Conservation (phyloP, 2,113 vertebrate genomes). For the Myanophis thanlyinensis region DNA sequence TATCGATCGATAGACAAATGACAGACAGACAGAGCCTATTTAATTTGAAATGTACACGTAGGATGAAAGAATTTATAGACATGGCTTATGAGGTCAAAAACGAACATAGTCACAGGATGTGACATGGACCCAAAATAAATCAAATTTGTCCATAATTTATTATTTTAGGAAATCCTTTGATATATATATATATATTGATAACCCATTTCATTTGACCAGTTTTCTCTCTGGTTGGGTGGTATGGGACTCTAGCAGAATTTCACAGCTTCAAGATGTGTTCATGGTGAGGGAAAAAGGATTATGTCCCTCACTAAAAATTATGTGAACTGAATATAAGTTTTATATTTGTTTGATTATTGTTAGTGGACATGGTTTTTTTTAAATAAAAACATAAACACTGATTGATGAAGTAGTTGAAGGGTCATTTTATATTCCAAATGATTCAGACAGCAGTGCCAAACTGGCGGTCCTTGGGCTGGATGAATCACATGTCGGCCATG, state of each 20-base stretch:
- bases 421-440: constrained; percentile 40
- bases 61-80: background rate
- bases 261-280: background rate
- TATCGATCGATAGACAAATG: too few relatives aligned
- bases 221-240: background rate
- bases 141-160: background rate
- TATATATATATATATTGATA: background rate
- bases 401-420: constrained; percentile 22
- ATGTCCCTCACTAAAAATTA: constrained; percentile 34
- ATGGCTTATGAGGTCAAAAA: background rate
- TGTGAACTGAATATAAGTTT: constrained; percentile 21
- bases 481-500: too few relatives aligned
- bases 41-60: background rate
- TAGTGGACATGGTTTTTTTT: constrained; percentile 37
- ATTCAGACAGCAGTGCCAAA: background rate
- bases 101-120: background rate
- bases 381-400: constrained; percentile 25
- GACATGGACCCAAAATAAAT: background rate
- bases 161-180: background rate
- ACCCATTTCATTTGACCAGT: background rate
- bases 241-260: background rate
- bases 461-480: too few relatives aligned
- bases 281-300: background rate
- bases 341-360: constrained; percentile 33
- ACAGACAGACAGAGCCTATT: too few relatives aligned